Conservation (phyloP, 2,888 invertebrate species). For the Odontocerum albicorne region DNA sequence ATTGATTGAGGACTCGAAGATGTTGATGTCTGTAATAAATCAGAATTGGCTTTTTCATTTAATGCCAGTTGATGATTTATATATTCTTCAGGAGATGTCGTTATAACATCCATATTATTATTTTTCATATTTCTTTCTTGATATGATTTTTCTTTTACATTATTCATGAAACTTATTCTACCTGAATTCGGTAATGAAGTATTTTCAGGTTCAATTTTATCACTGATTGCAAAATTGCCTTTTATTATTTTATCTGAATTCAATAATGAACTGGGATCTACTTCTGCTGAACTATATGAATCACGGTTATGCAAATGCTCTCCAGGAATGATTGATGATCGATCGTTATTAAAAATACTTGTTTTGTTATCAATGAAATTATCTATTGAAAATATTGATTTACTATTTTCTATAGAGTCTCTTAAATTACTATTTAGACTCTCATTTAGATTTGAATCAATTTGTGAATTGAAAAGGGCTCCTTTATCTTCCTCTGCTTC, state of each 20-base stretch:
- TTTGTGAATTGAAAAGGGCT: slow-evolving; percentile 29
- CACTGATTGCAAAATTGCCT: slow-evolving; percentile 45
- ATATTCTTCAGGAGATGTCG: slow-evolving; percentile 16
- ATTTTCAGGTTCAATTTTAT: slow-evolving; percentile 48
- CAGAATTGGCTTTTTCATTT: slow-evolving; percentile 28
- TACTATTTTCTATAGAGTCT: neutral
- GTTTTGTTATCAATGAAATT: slow-evolving; percentile 5
- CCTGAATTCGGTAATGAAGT: slow-evolving; percentile 41
- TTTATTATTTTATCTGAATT: slow-evolving; percentile 3
- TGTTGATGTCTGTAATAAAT: slow-evolving; percentile 20
- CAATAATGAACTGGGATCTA: neutral
- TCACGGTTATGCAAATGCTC: slow-evolving; percentile 1
- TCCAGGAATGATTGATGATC: neutral
- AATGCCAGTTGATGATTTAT: slow-evolving; percentile 19
- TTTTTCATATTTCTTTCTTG: slow-evolving; percentile 1
- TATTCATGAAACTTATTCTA: slow-evolving; percentile 44
- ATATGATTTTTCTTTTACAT: slow-evolving; percentile 37
- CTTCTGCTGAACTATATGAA: neutral
- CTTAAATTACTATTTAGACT: neutral
- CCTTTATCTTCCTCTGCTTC: slow-evolving; percentile 22
- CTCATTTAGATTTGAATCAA: slow-evolving; percentile 29
- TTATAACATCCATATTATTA: slow-evolving; percentile 14
- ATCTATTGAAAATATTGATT: slow-evolving; percentile 3
- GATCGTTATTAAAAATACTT: neutral
- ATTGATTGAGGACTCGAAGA: slow-evolving; percentile 62